These are phyloP conservation scores for Nebria salina DNA, from an alignment of 2,888 invertebrate species.

Conservation along the genomic window DNA sequence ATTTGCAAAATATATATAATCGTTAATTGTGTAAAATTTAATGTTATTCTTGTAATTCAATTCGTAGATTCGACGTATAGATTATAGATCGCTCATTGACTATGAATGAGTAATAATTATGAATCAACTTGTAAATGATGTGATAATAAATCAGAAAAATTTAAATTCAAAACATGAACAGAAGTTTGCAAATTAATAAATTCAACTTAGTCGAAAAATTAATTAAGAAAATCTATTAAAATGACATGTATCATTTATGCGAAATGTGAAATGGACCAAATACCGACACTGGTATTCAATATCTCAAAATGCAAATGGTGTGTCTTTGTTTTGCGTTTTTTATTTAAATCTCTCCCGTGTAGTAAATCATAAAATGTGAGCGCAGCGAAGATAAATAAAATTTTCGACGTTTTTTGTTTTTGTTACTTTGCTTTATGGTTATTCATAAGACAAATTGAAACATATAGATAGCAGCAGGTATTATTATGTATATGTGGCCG, in stretches of 20 bases:
- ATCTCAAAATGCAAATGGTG: constrained; percentile 41
- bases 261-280: background rate
- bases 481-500: constrained; percentile 14
- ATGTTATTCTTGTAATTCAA: too few relatives aligned
- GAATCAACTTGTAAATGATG: background rate
- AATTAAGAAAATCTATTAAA: constrained; percentile 6
- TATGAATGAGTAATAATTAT: background rate
- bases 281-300: constrained; percentile 28
- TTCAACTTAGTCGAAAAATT: background rate
- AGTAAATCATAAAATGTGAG: constrained; percentile 28
- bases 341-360: constrained; percentile 19
- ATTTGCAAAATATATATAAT: too few relatives aligned
- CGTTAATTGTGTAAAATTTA: too few relatives aligned
- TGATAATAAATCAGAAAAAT: background rate
- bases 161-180: background rate
- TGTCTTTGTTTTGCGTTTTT: background rate
- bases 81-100: background rate
- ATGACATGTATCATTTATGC: constrained; percentile 12
- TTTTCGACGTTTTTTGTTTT: background rate
- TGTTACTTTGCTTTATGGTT: constrained; percentile 35
- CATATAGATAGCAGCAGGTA: constrained; percentile 43
- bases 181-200: background rate
- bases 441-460: constrained; percentile 46
- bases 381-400: constrained; percentile 26
- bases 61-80: background rate